Evolutionary conservation across 1,140 invertebrate genomes (phyloP), one percentile per base, ranked within the genome.

Genomic region (Bombus soroeensis): DNA sequence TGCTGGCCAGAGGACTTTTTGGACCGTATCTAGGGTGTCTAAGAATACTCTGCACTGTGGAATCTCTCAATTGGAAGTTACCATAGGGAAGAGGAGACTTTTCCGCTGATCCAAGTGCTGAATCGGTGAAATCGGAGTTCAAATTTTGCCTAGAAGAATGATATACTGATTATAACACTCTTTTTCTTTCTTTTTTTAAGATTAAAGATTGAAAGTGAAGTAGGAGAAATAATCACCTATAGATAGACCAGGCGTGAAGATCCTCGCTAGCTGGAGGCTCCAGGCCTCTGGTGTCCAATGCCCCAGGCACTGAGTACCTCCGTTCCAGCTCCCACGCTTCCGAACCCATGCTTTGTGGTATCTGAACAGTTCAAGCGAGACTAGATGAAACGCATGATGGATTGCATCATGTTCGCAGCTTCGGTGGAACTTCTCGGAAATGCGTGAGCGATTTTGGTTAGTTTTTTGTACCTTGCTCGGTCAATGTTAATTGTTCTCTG

Each of bases 201-300:
- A n/a, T 22, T 68, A 10, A 41, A 22, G 34, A 53, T 70, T 39
- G 22, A 39, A 70, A 41, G 4, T 3, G 5, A 25, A 71, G 18
- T 71, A 8, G 25, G 34, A 25, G 90, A 53, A 53, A 5, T 13
- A 62, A 62, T 4, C 94, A 98, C 97, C 97, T 97, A 95, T 99
- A 99, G 93, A 99, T 99, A 77, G 98, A 98, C 98, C 98, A 99
- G 73, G 98, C 98, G 94, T 99, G 98, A 78, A 99, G 96, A 95
- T 99, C 98, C 93, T 99, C 98, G 43, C 97, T 98, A 2, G 97
- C 96, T 64, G 96, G 95, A 84, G 95, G 95, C 88, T 94, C 96
- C 92, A 92, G 93, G 89, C 96, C 96, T 92, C 96, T 96, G 86
- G 96, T 96, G 91, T 96, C 97, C 83, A 96, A 96, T 94, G 96